Evolutionary conservation across 2,113 vertebrate genomes (phyloP), one percentile per base, ranked within the genome.

Genomic region (Mohoua ochrocephala): DNA sequence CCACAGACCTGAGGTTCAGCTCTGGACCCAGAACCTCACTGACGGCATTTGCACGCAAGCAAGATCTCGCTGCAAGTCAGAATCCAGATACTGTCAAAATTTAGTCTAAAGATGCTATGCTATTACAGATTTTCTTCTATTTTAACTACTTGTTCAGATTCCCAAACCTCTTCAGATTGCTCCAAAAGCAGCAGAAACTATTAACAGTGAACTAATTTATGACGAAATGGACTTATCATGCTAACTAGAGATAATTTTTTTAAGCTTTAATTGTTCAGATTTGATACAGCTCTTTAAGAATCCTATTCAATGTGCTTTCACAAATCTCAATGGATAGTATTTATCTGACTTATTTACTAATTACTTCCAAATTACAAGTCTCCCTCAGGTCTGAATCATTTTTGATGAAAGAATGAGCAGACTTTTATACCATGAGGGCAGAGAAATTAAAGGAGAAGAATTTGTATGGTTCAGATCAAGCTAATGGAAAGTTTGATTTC

Each of bases 341-440:
- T 95, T 95, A 93, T 89, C 84, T 87, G 75, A 91, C 69, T 95
- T 96, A 96, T 95, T 96, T 94, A 95, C 91, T 97, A 97, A 97
- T 97, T 95, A 84, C 67, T 94, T 94, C 54, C 67, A 83, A 89
- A 89, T 97, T 96, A 95, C 80, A 90, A 50, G 11, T 56, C 73
- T 93, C 93, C 67, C 87, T 91, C 61, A 89, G 73, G 96, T 97
- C 87, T 83, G 74, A 97, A 96, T 80, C 41, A 82, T 89, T 93
- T 96, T 41, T 77, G 80, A 91, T 91, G 73, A 93, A 84, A 65
- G 77, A 97, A 96, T 18, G 14, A 92, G 84, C 60, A 82, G 74
- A 78, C 41, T 82, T 85, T 80, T 68, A 82, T 75, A 80, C 28
- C 56, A 90, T 7, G 28, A 89, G 47, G 49, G 37, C 92, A 91